Base-by-base conservation (phyloP, 1,140 invertebrate species). In the Acromyrmex heyeri region DNA sequence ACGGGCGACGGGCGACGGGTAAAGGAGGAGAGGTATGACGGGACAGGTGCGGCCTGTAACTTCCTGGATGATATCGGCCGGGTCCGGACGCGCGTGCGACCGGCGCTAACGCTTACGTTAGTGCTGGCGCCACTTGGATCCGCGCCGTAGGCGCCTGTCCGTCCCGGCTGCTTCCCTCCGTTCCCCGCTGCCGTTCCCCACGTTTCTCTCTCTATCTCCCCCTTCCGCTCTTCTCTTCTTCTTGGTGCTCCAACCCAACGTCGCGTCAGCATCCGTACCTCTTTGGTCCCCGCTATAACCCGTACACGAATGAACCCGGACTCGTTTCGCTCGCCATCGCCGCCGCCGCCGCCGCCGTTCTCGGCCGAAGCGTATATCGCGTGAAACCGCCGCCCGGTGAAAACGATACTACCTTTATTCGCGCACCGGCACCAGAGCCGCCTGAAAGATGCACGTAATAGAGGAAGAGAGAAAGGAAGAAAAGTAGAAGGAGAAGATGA, bases 41-140 rank as follows among this genome's bases (percentile, higher is more conserved):
- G 87, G 87, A 92, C 91, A 92, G 91, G 91, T 92, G 91, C 91
- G 91, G 83, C 89, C 89, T 85, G 91, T 89, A 92, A 92, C 91
- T 92, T 92, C 91, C 91, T 91, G 91, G 88, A 89, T 89, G 89
- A 91, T 92, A 92, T 92, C 91, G 88, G 88, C 88, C 69, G 70
- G 38, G 75, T 85, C 90, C 91, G 91, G 88, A 83, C 88, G 90
- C 76, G 44, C 62, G 69, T 55, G 65, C 90, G 87, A 77, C 87
- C 90, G 90, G 90, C 89, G 90, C 90, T 91, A 87, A 90, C 78
- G 88, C 86, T 90, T 87, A 87, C 88, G 88, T 90, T 90, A 90
- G 79, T 85, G 87, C 87, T 91, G 91, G 91, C 91, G 91, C 91
- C 91, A 91, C 88, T 89, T 83, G 75, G 78, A 90, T 91, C 86